These are phyloP conservation scores for human DNA, from an alignment of 2,113 vertebrate species.

Conservation along the genomic window DNA sequence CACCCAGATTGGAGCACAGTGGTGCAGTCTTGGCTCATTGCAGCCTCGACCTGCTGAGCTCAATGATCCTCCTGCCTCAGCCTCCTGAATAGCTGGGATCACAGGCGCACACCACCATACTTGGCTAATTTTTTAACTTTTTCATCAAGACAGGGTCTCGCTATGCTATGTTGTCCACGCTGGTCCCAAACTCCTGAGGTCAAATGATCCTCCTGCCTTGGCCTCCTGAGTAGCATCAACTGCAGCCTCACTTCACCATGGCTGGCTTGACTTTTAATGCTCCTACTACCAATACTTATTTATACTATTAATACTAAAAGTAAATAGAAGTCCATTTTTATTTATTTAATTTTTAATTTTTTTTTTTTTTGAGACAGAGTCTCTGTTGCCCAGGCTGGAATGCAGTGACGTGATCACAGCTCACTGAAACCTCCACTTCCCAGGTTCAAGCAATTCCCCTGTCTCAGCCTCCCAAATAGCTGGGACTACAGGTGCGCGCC, in stretches of 20 bases:
- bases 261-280: background rate
- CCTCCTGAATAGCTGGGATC: too few species aligned
- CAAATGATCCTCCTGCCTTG: background rate
- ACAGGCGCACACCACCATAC: too few species aligned
- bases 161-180: background rate
- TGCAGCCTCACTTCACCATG: background rate
- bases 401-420: background rate
- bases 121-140: too few species aligned
- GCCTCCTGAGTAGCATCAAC: background rate
- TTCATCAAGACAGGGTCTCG: too few species aligned
- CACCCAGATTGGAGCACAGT: too few species aligned
- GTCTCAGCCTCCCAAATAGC: background rate
- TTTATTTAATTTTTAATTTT: too few species aligned
- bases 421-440: too few species aligned
- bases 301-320: background rate
- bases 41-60: too few species aligned
- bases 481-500: background rate
- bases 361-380: background rate
- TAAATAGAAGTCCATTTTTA: too few species aligned
- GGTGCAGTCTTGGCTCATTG: too few species aligned
- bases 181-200: background rate
- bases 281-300: background rate
- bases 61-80: too few species aligned
- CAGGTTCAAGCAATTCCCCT: too few species aligned
- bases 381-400: background rate